A percentile compares a stretch with the other conserved stretches of the same genome.
Evolutionary conservation across 2,113 vertebrate genomes (phyloP).

Genomic region (Periophthalmodon schlosseri): DNA sequence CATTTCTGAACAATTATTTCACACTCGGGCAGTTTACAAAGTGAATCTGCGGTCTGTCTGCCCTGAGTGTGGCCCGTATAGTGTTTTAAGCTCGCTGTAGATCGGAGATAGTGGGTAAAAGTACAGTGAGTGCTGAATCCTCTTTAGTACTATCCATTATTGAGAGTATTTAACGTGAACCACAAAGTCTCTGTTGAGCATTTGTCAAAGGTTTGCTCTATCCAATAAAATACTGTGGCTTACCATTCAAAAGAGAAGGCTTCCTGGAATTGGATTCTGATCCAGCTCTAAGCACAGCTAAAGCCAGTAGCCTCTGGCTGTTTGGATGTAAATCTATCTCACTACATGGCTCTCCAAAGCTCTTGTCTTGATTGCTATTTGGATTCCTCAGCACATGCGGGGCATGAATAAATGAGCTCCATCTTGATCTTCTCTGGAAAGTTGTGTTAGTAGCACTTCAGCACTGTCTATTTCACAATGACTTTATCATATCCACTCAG

Average conservation of each 20-base stretch:
- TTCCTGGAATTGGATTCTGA: conserved; percentile 65
- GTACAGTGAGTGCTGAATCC: conserved; percentile 32
- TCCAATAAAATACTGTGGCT: conserved; percentile 52
- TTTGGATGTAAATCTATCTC: conserved; percentile 71
- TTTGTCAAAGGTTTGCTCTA: conserved; percentile 50
- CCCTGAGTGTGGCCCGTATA: conserved; percentile 6
- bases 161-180: conserved; percentile 34
- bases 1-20: conserved; percentile 18
- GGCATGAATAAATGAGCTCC: conserved; percentile 58
- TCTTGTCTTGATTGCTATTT: conserved; percentile 69
- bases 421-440: conserved; percentile 58
- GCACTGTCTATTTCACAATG: conserved; percentile 14
- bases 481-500: conserved; percentile 14
- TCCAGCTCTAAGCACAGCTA: conserved; percentile 67
- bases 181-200: conserved; percentile 36
- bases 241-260: conserved; percentile 57
- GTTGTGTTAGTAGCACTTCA: conserved; percentile 32
- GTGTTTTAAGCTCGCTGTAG: conserved; percentile 1
- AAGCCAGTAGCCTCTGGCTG: conserved; percentile 68
- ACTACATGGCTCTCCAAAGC: conserved; percentile 67
- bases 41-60: not conserved
- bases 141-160: conserved; percentile 43
- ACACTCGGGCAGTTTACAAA: conserved; percentile 10
- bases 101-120: conserved; percentile 23
- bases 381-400: conserved; percentile 50